Evolutionary conservation across 2,888 invertebrate species (phyloP), one percentile per base, ranked within the genome.

Genomic region (Melolontha melolontha): DNA sequence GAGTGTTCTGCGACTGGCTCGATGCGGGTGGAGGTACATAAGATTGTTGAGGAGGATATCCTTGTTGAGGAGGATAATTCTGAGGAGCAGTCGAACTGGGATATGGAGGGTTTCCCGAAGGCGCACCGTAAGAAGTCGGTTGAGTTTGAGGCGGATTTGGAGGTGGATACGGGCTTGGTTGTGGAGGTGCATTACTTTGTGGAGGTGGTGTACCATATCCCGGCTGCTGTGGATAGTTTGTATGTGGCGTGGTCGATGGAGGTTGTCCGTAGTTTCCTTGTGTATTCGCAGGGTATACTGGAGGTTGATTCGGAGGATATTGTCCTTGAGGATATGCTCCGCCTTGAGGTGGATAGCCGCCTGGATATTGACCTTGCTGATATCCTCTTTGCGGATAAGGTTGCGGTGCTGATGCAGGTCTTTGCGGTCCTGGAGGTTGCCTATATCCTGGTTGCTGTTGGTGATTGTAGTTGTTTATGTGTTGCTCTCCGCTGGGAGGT

Each of bases 331-430:
- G 90, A 82, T 91, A 91, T 39, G 84, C 85, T 34, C 87, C 87
- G 65, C 87, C 87, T 78, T 91, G 91, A 62, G 90, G 90, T 50
- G 91, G 90, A 79, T 90, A 91, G 57, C 84, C 83, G 8, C 84
- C 86, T 0, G 89, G 89, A 76, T 89, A 89, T 76, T 90, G 90
- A 75, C 87, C 89, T 80, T 91, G 91, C 68, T 89, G 89, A 77
- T 89, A 89, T 42, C 88, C 88, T 76, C 91, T 85, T 78, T 90
- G 91, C 7, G 88, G 88, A 80, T 90, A 91, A 16, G 88, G 89
- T 77, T 90, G 90, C 75, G 74, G 85, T 78, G 89, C 89, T 16
- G 89, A 89, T 70, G 89, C 87, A 51, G 88, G 87, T 54, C 87
- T 84, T 74, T 82, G 83, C 6, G 88, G 86, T 11, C 86, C 87